Conservation (phyloP, 2,888 invertebrate species). For the Tenthredo scrophulariae region DNA sequence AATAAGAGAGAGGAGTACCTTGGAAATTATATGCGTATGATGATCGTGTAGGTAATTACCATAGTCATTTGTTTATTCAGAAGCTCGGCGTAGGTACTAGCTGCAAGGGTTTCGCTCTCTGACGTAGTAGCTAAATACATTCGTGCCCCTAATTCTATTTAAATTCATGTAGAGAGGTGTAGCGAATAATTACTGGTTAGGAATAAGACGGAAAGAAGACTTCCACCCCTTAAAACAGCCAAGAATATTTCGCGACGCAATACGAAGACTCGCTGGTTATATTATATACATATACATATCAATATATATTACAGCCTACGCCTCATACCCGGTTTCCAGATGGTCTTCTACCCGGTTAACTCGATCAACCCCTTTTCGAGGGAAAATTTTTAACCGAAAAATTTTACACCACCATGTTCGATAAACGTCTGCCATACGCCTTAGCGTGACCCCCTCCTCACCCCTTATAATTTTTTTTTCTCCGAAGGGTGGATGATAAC, state of each 20-base stretch:
- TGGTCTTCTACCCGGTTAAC: slow-evolving; percentile 1
- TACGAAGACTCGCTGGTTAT: neutral
- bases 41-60: slow-evolving; percentile 28
- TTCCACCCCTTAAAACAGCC: neutral
- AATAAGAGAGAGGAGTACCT: neutral
- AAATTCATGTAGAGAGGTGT: slow-evolving; percentile 47
- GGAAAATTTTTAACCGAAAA: neutral
- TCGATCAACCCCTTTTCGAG: slow-evolving; percentile 1
- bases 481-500: neutral
- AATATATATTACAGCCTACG: neutral
- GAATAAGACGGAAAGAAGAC: slow-evolving; percentile 7
- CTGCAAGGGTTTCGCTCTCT: too few species aligned
- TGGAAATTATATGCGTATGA: slow-evolving; percentile 24
- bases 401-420: neutral
- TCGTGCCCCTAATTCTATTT: slow-evolving; percentile 37
- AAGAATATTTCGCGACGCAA: neutral
- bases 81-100: neutral
- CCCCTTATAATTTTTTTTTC: neutral
- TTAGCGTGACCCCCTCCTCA: neutral
- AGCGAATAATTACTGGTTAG: slow-evolving; percentile 38
- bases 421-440: slow-evolving; percentile 8
- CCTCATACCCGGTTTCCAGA: neutral
- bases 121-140: slow-evolving; percentile 4
- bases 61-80: slow-evolving; percentile 46
- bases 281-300: neutral